Evolutionary conservation across 2,888 invertebrate species (phyloP).

Genomic region (Eilema caniola): DNA sequence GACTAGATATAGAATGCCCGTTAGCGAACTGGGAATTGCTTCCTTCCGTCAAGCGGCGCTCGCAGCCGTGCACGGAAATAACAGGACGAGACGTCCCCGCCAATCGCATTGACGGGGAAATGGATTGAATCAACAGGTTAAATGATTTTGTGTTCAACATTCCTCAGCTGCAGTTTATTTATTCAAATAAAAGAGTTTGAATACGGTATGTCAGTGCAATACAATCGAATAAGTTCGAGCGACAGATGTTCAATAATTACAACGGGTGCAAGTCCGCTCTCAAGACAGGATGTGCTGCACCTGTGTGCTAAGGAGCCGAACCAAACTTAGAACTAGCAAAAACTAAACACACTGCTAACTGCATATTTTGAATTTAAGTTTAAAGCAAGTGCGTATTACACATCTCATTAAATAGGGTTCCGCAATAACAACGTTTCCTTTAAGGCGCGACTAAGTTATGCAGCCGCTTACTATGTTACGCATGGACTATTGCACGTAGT

Average conservation of each 20-base stretch:
- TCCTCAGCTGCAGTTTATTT: constrained; percentile 29
- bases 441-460: constrained; percentile 22
- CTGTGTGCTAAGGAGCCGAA: constrained; percentile 72
- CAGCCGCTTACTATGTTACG: constrained; percentile 11
- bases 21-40: constrained; percentile 77
- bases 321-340: constrained; percentile 70
- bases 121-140: constrained; percentile 81
- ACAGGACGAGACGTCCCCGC: constrained; percentile 75
- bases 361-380: constrained; percentile 32
- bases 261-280: constrained; percentile 62
- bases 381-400: constrained; percentile 15
- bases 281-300: constrained; percentile 82
- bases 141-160: constrained; percentile 41
- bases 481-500: not conserved
- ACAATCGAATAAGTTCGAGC: constrained; percentile 39
- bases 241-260: constrained; percentile 80
- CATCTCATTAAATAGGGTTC: constrained; percentile 16
- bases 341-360: constrained; percentile 55
- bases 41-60: constrained; percentile 75
- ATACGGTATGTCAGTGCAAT: constrained; percentile 21
- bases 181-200: constrained; percentile 34
- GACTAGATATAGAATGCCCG: constrained; percentile 62
- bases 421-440: constrained; percentile 13
- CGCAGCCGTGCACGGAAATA: constrained; percentile 76
- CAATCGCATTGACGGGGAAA: constrained; percentile 77